phyloP scores from a whole-genome alignment of 1,140 invertebrate species.

The Anastrepha obliqua region DNA sequence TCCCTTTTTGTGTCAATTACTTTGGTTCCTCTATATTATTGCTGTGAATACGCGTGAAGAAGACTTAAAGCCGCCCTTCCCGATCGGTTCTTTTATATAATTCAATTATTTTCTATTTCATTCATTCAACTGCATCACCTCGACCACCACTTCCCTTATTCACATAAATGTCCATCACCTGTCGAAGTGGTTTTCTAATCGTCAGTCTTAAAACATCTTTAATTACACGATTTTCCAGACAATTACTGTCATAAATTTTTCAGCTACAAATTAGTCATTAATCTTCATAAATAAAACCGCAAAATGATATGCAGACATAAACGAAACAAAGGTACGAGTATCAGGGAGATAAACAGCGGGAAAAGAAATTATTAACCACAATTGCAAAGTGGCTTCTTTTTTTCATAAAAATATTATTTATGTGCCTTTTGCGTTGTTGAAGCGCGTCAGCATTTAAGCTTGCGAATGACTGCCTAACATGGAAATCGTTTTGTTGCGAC shows the following conservation, averaged over 20 bases:
- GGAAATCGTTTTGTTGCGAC: slow-evolving; percentile 32
- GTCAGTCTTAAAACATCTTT: not conserved
- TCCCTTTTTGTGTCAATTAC: too few species aligned
- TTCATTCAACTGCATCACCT: too few species aligned
- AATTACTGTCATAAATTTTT: not conserved
- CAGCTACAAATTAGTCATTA: not conserved
- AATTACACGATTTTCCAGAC: slow-evolving; percentile 27
- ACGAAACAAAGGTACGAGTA: not conserved
- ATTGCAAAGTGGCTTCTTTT: not conserved
- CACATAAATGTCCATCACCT: not conserved
- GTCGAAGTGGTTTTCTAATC: not conserved
- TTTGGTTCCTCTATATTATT: too few species aligned
- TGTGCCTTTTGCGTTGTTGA: slow-evolving; percentile 8
- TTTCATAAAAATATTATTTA: not conserved
- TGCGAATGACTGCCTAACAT: slow-evolving; percentile 12
- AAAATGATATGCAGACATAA: slow-evolving; percentile 13
- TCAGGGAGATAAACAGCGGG: not conserved
- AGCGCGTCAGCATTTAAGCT: not conserved
- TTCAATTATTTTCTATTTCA: too few species aligned
- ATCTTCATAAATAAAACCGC: slow-evolving; percentile 21
- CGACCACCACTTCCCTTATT: not conserved
- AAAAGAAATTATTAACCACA: slow-evolving; percentile 26
- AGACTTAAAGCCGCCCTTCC: too few species aligned
- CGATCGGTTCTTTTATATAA: too few species aligned
- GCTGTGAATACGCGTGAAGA: too few species aligned